Base-by-base conservation (phyloP, 2,888 invertebrate species). In the Petrolisthes manimaculis region DNA sequence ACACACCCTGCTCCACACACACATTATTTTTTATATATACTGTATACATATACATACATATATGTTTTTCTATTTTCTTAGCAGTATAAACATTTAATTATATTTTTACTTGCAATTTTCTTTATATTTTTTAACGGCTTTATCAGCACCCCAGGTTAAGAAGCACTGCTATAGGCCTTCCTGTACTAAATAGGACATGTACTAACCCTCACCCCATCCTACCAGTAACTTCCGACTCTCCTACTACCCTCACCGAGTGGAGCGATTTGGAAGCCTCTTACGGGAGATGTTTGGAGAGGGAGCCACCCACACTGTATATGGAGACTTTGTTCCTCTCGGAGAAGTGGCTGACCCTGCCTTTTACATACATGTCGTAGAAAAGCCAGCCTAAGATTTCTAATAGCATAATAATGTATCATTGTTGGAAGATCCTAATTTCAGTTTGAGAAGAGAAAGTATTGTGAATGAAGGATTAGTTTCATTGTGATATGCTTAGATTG, bases 301-400 rank as follows among this genome's bases (percentile, higher is more conserved):
- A 54, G 95, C 95, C 1, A 94, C 94, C 83, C 96, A 96, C 93
- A 94, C 94, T 90, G 95, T 97, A 88, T 97, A 95, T 92, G 97
- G 96, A 0, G 97, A 97, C 93, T 97, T 97, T 93, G 95, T 96
- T 92, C 94, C 95, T 0, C 92, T 97, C 80, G 94, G 94, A 54
- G 93, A 95, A 86, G 94, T 95, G 5, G 92, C 94, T 53, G 94
- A 94, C 91, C 97, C 97, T 0, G 96, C 95, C 75, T 97, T 97
- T 93, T 97, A 96, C 92, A 97, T 97, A 90, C 97, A 97, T 92
- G 95, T 97, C 53, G 94, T 97, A 92, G 95, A 96, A 93, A 96
- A 97, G 61, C 84, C 88, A 21, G 12, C 69, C 5, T 86, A 82
- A 55, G 24, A 56, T 14, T 12, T 61, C 24, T 55, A 8, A 8